Conservation (phyloP, 1,140 invertebrate genomes). For the Drosophila dunni region DNA sequence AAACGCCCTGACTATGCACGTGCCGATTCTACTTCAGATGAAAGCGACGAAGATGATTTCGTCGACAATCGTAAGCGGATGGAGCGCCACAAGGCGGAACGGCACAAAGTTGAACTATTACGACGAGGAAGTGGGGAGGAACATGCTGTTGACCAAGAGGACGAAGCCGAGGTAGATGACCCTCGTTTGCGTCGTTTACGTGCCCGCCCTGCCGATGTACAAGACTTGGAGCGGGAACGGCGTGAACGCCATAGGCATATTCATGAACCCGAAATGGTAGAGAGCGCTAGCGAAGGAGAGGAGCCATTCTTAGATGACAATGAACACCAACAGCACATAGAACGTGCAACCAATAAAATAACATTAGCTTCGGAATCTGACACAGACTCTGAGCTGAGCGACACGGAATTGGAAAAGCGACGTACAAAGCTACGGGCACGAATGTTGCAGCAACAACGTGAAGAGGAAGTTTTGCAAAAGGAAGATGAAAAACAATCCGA, state of each 20-base stretch:
- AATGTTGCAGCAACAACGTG: conserved; percentile 89
- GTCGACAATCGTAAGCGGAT: conserved; percentile 86
- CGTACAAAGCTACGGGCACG: conserved; percentile 89
- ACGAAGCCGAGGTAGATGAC: conserved; percentile 89
- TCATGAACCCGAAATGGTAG: conserved; percentile 90
- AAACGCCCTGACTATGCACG: conserved; percentile 97
- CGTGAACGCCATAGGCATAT: conserved; percentile 86
- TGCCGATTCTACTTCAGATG: conserved; percentile 91
- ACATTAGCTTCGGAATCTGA: conserved; percentile 89
- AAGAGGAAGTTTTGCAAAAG: conserved; percentile 86
- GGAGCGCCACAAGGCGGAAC: conserved; percentile 65
- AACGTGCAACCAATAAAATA: conserved; percentile 81
- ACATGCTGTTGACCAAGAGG: conserved; percentile 56
- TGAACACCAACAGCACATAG: conserved; percentile 73
- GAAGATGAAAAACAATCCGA: conserved; percentile 92
- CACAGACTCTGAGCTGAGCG: conserved; percentile 89
- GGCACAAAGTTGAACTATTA: conserved; percentile 62
- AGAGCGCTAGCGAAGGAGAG: conserved; percentile 88
- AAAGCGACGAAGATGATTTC: conserved; percentile 94
- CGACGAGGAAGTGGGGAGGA: conserved; percentile 39
- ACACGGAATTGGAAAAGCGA: conserved; percentile 93
- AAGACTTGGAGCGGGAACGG: conserved; percentile 86
- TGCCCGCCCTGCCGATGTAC: conserved; percentile 85
- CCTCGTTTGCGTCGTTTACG: conserved; percentile 89
- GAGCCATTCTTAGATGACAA: conserved; percentile 69